Evolutionary conservation across 1,140 invertebrate species (phyloP), one percentile per base, ranked within the genome.

Genomic region (Trichonephila inaurata): DNA sequence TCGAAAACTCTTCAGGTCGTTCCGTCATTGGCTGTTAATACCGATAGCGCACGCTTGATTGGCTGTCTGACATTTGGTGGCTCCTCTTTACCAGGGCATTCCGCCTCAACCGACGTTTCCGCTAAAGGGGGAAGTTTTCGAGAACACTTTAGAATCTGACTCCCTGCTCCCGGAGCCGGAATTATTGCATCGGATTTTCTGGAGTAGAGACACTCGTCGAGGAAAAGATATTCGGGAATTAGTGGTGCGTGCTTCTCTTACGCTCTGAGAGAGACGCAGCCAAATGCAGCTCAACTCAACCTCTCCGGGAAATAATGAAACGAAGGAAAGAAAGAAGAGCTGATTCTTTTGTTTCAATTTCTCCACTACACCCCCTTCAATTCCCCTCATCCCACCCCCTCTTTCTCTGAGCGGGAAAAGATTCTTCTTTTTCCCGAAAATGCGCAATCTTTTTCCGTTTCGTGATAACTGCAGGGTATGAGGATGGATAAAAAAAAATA

Each of bases 121-220:
- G 91, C 92, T 81, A 89, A 82, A 88, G 92, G 82, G 91, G 85
- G 92, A 93, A 93, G 92, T 93, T 93, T 91, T 93, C 92, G 86
- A 93, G 92, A 93, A 93, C 92, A 93, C 92, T 93, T 93, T 93
- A 93, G 86, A 93, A 93, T 61, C 81, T 90, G 89, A 66, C 66
- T 90, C 90, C 58, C 60, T 33, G 72, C 82, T 93, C 86, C 83
- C 10, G 82, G 83, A 92, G 33, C 92, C 92, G 92, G 92, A 93
- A 93, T 93, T 93, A 93, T 93, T 93, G 92, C 92, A 93, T 93
- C 92, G 92, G 86, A 89, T 88, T 89, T 93, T 88, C 92, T 93
- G 92, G 92, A 93, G 92, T 64, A 66, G 77, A 21, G n/a, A 60
- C 64, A 60, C 91, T 77, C 60, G 69, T 87, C 60, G 69, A 40